Evolutionary conservation across 64 coral and sea anemone genomes (phyloP).

Genomic region (Porites lutea): DNA sequence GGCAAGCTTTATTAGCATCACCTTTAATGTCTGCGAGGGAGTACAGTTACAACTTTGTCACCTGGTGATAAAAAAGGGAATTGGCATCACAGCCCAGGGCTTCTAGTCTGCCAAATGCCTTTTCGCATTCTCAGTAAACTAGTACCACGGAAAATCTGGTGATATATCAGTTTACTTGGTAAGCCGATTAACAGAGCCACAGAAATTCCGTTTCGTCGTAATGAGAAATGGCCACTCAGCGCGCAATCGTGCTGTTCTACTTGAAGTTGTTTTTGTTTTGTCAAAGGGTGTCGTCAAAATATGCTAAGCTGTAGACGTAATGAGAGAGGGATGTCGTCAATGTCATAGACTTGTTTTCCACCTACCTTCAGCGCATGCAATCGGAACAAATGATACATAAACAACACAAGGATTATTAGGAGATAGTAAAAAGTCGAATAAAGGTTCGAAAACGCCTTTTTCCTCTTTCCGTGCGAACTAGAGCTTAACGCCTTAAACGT

Average conservation of each 20-base stretch:
- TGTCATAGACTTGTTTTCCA: too few species aligned
- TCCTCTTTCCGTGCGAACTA: background rate
- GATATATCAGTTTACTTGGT: constrained; percentile 12
- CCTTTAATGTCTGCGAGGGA: background rate
- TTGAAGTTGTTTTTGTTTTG: background rate
- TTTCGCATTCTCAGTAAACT: background rate
- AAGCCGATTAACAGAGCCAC: constrained; percentile 25
- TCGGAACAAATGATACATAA: background rate
- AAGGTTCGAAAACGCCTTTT: background rate
- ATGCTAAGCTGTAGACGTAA: background rate
- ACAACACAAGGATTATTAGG: background rate
- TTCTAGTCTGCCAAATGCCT: background rate
- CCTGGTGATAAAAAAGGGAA: background rate
- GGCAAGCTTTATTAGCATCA: background rate
- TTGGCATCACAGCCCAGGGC: background rate
- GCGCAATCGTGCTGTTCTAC: background rate
- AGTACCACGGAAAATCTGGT: background rate
- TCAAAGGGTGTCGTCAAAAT: constrained; percentile 4
- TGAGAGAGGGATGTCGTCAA: too few species aligned
- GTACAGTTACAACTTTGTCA: background rate
- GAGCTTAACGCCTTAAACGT: background rate
- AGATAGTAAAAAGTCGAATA: background rate
- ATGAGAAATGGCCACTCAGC: background rate
- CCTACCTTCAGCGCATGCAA: background rate
- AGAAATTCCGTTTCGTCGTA: background rate